These are phyloP conservation scores for Drosophila dunni DNA, from an alignment of 1,140 invertebrate genomes.

Conservation along the genomic window DNA sequence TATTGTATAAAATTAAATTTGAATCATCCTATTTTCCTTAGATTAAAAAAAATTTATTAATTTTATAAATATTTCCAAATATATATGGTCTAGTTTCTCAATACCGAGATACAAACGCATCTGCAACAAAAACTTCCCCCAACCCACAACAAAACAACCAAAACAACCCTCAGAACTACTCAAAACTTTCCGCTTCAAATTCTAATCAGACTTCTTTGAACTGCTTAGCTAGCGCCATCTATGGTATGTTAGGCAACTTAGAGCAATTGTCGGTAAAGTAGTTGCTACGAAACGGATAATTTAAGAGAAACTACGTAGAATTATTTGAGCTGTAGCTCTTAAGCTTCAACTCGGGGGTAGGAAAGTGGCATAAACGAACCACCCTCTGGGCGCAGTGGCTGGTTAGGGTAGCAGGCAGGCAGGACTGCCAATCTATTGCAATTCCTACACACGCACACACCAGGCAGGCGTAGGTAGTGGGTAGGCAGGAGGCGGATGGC, in stretches of 20 bases:
- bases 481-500: neutral
- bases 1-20: no score
- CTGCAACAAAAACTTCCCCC: neutral
- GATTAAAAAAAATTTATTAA: no score
- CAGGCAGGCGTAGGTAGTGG: neutral
- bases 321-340: constrained; percentile 57
- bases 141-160: no score
- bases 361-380: constrained; percentile 8
- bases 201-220: constrained; percentile 2
- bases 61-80: no score
- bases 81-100: neutral
- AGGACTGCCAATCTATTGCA: constrained; percentile 57
- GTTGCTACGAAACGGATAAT: constrained; percentile 63
- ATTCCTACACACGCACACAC: constrained; percentile 21
- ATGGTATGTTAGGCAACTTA: constrained; percentile 43
- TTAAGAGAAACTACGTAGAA: constrained; percentile 64
- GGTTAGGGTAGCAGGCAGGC: constrained; percentile 5
- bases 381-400: neutral
- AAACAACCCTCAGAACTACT: constrained; percentile 14
- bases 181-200: constrained; percentile 4
- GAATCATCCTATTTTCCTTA: no score
- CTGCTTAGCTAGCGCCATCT: constrained; percentile 60
- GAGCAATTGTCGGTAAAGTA: constrained; percentile 54
- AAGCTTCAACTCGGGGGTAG: constrained; percentile 39
- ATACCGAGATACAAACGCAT: neutral